phyloP scores from a whole-genome alignment of 2,797 vertebrate species.

The Phaenicophaeus curvirostris region DNA sequence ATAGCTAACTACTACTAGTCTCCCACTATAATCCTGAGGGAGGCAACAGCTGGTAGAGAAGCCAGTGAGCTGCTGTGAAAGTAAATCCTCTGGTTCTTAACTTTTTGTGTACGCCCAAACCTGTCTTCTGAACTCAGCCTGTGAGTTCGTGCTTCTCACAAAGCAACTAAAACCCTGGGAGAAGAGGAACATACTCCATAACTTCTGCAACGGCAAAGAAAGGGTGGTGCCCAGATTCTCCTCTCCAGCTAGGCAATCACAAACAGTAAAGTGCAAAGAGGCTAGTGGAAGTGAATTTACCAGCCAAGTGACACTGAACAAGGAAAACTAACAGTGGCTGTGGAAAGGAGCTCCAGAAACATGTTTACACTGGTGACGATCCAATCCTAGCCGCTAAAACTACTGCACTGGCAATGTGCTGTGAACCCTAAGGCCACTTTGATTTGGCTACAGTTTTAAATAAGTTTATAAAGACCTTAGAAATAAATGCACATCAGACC shows the following conservation, averaged over 20 bases:
- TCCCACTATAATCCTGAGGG: background rate
- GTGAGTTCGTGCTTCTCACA: background rate
- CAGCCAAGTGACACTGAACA: background rate
- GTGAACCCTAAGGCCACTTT: background rate
- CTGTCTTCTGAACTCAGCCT: background rate
- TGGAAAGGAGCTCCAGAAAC: conserved; percentile 23
- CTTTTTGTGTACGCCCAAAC: background rate
- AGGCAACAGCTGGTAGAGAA: background rate
- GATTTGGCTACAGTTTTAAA: background rate
- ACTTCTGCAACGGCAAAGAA: background rate
- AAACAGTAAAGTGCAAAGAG: background rate
- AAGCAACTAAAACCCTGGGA: background rate
- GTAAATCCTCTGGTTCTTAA: background rate
- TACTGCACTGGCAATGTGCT: background rate
- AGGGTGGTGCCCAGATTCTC: background rate
- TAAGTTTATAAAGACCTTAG: background rate
- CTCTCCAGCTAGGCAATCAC: background rate
- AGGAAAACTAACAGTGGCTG: background rate
- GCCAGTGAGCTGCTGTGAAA: background rate
- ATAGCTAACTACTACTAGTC: background rate
- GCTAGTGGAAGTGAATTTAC: background rate
- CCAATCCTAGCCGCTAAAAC: background rate
- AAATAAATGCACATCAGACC: background rate
- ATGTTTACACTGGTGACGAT: background rate
- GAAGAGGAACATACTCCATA: background rate